phyloP scores from a whole-genome alignment of 2,113 vertebrate species.

The Microtus ochrogaster region DNA sequence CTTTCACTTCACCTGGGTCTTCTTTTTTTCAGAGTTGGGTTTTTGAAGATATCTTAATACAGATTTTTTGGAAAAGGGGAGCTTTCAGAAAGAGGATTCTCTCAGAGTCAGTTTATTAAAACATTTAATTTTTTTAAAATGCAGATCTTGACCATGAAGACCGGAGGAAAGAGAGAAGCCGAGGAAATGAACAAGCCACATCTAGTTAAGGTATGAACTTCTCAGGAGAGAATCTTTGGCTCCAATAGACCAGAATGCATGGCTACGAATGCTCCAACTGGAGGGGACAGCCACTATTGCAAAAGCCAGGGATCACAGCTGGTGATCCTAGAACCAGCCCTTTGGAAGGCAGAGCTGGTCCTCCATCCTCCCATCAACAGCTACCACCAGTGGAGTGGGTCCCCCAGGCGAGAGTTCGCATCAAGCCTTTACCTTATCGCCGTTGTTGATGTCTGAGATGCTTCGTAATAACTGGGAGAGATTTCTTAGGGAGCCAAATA shows the following conservation, averaged over 20 bases:
- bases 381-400: neutral
- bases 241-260: neutral
- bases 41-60: neutral
- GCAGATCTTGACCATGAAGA: neutral
- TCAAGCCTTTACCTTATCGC: slow-evolving; percentile 53
- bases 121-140: neutral
- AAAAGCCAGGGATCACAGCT: rapidly evolving
- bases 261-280: neutral
- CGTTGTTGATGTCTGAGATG: slow-evolving; percentile 68
- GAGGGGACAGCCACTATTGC: neutral
- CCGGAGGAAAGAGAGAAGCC: neutral
- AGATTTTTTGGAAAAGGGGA: neutral
- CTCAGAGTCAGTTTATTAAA: neutral
- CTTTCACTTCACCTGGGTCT: neutral
- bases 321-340: neutral
- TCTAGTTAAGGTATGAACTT: neutral
- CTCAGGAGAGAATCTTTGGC: neutral
- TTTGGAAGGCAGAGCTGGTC: neutral
- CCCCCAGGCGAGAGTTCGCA: neutral
- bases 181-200: no score
- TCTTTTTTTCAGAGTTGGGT: neutral
- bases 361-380: rapidly evolving
- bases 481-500: slow-evolving; percentile 87
- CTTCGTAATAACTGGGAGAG: slow-evolving; percentile 82
- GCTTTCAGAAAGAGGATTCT: neutral